Evolutionary conservation across 2,888 invertebrate species (phyloP).

Genomic region (Zele albiditarsus): DNA sequence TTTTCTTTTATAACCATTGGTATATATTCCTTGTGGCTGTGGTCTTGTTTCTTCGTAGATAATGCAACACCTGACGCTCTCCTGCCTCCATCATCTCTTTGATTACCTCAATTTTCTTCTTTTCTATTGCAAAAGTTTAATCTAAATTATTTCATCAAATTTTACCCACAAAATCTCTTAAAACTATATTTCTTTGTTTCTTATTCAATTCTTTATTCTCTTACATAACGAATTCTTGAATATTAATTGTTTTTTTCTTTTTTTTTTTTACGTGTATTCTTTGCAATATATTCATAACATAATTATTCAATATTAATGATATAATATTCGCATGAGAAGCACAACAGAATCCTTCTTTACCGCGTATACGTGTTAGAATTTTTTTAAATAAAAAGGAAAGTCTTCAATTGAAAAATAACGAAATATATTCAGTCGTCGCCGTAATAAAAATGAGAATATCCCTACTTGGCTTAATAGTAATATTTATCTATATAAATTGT

Average conservation of each 20-base stretch:
- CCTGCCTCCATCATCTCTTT: constrained; percentile 38
- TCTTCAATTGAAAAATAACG: background rate
- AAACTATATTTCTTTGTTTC: constrained; percentile 39
- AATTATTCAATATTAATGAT: constrained; percentile 68
- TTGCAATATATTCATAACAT: constrained; percentile 64
- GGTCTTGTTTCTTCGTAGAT: background rate
- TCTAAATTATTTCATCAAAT: constrained; percentile 50
- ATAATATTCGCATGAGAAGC: constrained; percentile 70
- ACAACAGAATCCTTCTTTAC: constrained; percentile 11
- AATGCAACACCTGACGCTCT: background rate
- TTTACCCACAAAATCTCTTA: constrained; percentile 1
- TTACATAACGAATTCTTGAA: constrained; percentile 69
- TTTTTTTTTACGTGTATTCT: constrained; percentile 48
- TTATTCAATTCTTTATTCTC: constrained; percentile 65
- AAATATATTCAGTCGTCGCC: background rate
- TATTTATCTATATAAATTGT: background rate
- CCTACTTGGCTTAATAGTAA: background rate
- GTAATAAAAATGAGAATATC: background rate
- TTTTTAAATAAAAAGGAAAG: background rate
- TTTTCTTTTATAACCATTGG: background rate
- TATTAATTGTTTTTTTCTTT: constrained; percentile 57
- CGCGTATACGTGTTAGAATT: constrained; percentile 18
- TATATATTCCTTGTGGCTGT: background rate
- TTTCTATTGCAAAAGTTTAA: constrained; percentile 64
- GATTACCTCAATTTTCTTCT: constrained; percentile 48